Percentiles rank a stretch among this genome's conserved stretches.
Evolutionary conservation across 2,888 invertebrate genomes (phyloP).

Genomic region (Trissolcus japonicus): DNA sequence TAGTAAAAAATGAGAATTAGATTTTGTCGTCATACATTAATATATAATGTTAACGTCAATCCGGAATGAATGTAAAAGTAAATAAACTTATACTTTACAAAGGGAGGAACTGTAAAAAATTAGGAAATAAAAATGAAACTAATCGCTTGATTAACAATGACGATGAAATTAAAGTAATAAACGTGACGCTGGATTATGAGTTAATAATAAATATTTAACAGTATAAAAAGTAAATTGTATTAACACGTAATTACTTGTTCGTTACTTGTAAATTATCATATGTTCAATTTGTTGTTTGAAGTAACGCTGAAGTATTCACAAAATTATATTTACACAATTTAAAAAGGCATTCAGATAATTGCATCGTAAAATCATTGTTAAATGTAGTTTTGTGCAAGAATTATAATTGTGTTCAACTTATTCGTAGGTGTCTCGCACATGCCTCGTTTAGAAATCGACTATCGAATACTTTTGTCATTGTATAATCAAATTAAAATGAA

Average conservation of each 20-base stretch:
- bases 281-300: slow-evolving; percentile 10
- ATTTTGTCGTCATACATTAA: no score
- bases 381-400: background rate
- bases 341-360: slow-evolving; percentile 10
- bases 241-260: background rate
- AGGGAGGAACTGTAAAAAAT: slow-evolving; percentile 12
- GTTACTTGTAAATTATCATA: slow-evolving; percentile 4
- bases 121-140: slow-evolving; percentile 13
- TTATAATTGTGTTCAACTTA: background rate
- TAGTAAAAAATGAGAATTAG: no score
- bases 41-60: no score
- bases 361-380: slow-evolving; percentile 5
- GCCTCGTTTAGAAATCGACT: background rate
- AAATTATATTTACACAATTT: slow-evolving; percentile 6
- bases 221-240: no score
- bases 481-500: background rate
- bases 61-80: no score
- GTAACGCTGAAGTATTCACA: slow-evolving; percentile 16
- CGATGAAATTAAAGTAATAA: background rate
- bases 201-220: slow-evolving; percentile 11
- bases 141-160: slow-evolving; percentile 11
- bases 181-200: background rate
- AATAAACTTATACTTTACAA: no score
- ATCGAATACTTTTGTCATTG: background rate
- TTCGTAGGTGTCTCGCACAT: background rate